Percentiles rank a stretch among this genome's conserved stretches.
phyloP scores from a whole-genome alignment of 2,113 vertebrate species.

The Cheilinus undulatus region DNA sequence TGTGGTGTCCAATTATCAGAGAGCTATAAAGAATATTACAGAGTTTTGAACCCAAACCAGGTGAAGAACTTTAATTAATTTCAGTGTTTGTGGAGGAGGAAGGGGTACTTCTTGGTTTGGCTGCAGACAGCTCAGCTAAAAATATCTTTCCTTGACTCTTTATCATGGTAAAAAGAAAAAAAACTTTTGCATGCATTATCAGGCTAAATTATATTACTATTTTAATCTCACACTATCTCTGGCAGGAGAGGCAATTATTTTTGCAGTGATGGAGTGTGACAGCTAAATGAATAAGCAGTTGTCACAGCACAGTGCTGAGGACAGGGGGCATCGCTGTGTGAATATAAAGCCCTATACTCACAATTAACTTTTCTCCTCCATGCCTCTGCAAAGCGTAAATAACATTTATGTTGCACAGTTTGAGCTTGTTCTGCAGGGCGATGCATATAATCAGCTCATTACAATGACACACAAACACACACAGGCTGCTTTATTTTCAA shows the following conservation, averaged over 20 bases:
- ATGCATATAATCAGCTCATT: slow-evolving; percentile 64
- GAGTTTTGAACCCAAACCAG: not conserved
- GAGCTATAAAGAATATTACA: not conserved
- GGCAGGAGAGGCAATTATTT: slow-evolving; percentile 62
- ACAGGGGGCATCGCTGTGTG: slow-evolving; percentile 44
- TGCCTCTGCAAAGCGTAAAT: slow-evolving; percentile 52
- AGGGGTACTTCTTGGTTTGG: not conserved
- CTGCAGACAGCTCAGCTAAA: slow-evolving; percentile 28
- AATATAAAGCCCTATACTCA: slow-evolving; percentile 47
- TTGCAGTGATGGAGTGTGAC: slow-evolving; percentile 47
- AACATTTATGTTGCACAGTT: slow-evolving; percentile 57
- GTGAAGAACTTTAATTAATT: not conserved
- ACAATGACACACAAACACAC: slow-evolving; percentile 27
- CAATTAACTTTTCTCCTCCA: slow-evolving; percentile 64
- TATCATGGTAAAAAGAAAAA: not conserved
- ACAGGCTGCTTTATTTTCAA: slow-evolving; percentile 53
- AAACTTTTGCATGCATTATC: slow-evolving; percentile 29
- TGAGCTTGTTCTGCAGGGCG: slow-evolving; percentile 54
- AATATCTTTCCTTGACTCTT: slow-evolving; percentile 17
- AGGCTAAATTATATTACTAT: slow-evolving; percentile 51
- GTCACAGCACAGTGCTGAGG: slow-evolving; percentile 43
- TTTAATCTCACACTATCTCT: slow-evolving; percentile 54
- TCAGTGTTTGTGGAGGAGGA: not conserved
- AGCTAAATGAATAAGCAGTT: slow-evolving; percentile 60
- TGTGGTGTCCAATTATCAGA: not conserved